Conservation (phyloP, 2,113 vertebrate genomes). For the Burhinus oedicnemus region DNA sequence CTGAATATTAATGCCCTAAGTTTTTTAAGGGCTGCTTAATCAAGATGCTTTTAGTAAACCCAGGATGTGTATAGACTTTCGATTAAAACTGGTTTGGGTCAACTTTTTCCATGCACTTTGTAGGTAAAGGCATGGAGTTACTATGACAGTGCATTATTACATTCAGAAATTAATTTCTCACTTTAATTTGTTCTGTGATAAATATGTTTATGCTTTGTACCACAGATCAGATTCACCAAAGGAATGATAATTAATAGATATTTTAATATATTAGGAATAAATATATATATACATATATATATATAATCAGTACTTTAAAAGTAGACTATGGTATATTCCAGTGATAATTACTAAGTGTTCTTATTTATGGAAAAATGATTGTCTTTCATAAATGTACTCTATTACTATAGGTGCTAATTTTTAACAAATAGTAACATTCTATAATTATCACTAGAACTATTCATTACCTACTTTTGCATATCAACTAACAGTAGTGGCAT, state of each 20-base stretch:
- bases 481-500: background rate
- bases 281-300: background rate
- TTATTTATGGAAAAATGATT: slow-evolving; percentile 34
- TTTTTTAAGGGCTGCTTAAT: slow-evolving; percentile 11
- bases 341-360: slow-evolving; percentile 58
- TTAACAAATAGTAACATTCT: slow-evolving; percentile 36
- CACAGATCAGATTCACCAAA: slow-evolving; percentile 25
- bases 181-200: background rate
- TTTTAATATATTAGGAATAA: slow-evolving; percentile 43
- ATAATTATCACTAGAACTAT: slow-evolving; percentile 70
- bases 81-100: background rate
- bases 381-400: slow-evolving; percentile 15
- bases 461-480: slow-evolving; percentile 31
- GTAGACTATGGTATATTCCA: slow-evolving; percentile 25
- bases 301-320: background rate
- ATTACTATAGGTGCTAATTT: slow-evolving; percentile 38
- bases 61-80: background rate
- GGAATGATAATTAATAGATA: background rate
- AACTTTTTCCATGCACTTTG: background rate
- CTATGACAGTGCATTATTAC: background rate
- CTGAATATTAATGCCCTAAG: background rate
- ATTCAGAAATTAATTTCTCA: background rate
- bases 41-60: background rate
- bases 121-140: background rate
- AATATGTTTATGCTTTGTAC: slow-evolving; percentile 6